phyloP scores from a whole-genome alignment of 2,113 vertebrate species.

The Clinocottus analis region DNA sequence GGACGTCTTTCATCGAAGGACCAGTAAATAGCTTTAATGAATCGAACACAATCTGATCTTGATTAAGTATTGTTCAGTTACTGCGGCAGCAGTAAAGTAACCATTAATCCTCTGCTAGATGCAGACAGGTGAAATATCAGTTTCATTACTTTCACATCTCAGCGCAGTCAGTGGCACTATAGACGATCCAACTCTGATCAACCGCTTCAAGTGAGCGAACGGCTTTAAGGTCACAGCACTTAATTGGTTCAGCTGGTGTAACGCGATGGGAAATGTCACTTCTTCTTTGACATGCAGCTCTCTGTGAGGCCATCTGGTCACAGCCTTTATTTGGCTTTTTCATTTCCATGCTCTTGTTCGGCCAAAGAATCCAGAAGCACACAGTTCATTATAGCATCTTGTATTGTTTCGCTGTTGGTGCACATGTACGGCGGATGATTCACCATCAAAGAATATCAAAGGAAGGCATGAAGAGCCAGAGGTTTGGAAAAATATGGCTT shows the following conservation, averaged over 20 bases:
- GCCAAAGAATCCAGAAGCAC: slow-evolving; percentile 9
- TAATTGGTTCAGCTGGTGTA: slow-evolving; percentile 31
- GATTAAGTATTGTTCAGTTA: neutral
- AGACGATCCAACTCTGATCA: slow-evolving; percentile 31
- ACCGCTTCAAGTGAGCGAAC: slow-evolving; percentile 13
- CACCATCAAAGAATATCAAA: neutral
- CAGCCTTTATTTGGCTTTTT: slow-evolving; percentile 7
- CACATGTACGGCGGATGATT: neutral
- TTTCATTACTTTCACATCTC: slow-evolving; percentile 54
- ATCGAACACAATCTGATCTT: neutral
- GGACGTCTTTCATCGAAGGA: neutral
- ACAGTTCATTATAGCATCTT: neutral
- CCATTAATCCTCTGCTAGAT: slow-evolving; percentile 20
- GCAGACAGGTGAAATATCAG: slow-evolving; percentile 36
- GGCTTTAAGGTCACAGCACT: slow-evolving; percentile 31
- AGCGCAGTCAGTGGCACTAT: slow-evolving; percentile 15
- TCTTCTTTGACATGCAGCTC: neutral
- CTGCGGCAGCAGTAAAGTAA: slow-evolving; percentile 2
- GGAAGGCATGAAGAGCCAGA: neutral
- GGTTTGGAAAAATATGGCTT: too few relatives aligned
- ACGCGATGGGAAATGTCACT: slow-evolving; percentile 12
- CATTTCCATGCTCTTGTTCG: neutral
- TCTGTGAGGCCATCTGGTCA: neutral
- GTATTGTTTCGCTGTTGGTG: too few relatives aligned
- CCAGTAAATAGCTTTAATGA: neutral